Conservation (phyloP, 2,113 vertebrate species). For the Chlorodrepanis virens region DNA sequence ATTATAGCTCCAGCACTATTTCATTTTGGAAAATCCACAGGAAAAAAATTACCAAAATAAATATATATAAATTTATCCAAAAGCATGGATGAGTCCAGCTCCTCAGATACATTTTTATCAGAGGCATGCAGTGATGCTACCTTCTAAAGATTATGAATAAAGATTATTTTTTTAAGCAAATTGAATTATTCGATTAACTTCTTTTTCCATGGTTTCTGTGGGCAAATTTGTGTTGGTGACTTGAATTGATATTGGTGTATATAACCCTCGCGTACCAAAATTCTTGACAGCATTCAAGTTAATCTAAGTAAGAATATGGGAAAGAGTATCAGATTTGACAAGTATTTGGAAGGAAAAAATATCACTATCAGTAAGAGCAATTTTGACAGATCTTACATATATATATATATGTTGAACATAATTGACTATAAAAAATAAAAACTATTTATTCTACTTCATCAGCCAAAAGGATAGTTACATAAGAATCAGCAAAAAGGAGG, state of each 20-base stretch:
- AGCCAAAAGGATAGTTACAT: slow-evolving; percentile 40
- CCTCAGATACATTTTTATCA: neutral
- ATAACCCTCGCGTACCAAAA: neutral
- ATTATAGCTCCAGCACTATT: neutral
- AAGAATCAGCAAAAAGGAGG: slow-evolving; percentile 43
- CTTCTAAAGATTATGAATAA: neutral
- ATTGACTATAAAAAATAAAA: neutral
- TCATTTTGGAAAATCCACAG: neutral
- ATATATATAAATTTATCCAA: neutral
- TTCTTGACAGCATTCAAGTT: neutral
- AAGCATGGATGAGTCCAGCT: neutral
- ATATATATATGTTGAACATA: neutral
- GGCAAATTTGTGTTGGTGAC: neutral
- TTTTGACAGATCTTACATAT: neutral
- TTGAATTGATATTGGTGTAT: neutral
- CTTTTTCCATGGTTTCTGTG: neutral
- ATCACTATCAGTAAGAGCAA: neutral
- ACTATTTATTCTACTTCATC: neutral
- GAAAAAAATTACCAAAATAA: neutral
- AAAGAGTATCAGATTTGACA: neutral
- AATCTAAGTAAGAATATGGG: neutral
- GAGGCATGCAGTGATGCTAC: neutral
- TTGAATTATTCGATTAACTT: neutral
- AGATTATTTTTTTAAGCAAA: neutral
- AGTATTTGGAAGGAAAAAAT: neutral